Evolutionary conservation across 2,888 invertebrate species (phyloP).

Genomic region (Himalopsyche anomala): DNA sequence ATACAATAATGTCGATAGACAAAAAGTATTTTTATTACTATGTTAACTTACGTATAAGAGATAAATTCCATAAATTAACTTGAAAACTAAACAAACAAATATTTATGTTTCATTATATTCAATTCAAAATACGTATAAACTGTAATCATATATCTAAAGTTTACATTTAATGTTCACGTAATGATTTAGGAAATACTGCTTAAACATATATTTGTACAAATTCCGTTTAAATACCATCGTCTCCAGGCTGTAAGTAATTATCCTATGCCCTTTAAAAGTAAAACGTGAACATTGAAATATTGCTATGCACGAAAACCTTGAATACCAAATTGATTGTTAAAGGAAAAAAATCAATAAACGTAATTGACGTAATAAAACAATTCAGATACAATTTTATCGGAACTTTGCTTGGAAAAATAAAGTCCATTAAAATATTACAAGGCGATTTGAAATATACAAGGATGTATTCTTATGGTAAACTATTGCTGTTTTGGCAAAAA

Average conservation of each 20-base stretch:
- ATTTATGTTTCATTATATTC: no score
- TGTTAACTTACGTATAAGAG: no score
- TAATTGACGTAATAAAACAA: conserved; percentile 10
- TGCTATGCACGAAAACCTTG: background rate
- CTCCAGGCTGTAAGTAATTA: background rate
- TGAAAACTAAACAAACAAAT: no score
- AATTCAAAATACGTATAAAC: no score
- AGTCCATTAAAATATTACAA: background rate
- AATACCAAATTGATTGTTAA: conserved; percentile 30
- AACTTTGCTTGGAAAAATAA: background rate
- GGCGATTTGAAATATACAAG: background rate
- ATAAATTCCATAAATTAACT: no score
- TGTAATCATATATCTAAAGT: no score
- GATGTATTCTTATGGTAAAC: background rate
- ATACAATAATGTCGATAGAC: no score
- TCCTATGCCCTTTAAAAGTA: conserved; percentile 13
- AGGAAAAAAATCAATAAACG: conserved; percentile 28
- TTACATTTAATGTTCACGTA: no score
- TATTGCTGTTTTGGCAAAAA: no score
- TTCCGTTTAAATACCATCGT: background rate
- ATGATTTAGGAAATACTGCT: no score
- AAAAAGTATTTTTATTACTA: no score
- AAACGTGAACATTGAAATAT: conserved; percentile 20
- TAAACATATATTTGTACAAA: background rate
- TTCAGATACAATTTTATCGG: background rate